A percentile compares a stretch with the other conserved stretches of the same genome.
These are phyloP conservation scores for Phaethornis superciliosus DNA, from an alignment of 2,113 vertebrate genomes.

Conservation along the genomic window DNA sequence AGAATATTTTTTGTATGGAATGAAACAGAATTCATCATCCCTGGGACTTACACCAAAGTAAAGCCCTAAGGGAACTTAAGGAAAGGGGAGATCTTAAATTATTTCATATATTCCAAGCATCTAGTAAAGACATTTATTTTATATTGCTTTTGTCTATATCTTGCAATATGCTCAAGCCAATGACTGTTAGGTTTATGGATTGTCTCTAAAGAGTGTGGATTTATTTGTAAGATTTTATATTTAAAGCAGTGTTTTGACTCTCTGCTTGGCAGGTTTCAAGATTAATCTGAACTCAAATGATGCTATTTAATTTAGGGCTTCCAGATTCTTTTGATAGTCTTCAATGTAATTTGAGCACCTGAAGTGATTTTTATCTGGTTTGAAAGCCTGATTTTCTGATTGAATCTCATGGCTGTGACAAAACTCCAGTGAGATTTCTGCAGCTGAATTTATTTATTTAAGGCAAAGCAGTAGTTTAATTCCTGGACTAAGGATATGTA, in stretches of 20 bases:
- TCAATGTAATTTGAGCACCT: background rate
- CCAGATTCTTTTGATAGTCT: background rate
- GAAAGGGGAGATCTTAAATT: background rate
- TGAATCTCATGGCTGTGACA: background rate
- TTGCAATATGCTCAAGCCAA: background rate
- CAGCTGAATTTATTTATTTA: background rate
- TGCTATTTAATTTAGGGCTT: background rate
- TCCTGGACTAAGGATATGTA: background rate
- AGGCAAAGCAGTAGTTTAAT: background rate
- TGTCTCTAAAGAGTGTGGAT: background rate
- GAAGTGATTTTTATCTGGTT: background rate
- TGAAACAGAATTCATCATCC: background rate
- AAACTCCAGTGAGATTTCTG: background rate
- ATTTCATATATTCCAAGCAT: background rate
- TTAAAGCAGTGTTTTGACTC: background rate
- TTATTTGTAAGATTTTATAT: background rate
- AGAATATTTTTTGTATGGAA: background rate
- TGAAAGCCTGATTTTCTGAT: background rate
- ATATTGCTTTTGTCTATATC: background rate
- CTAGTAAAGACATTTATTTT: background rate
- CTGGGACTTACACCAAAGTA: too few species aligned
- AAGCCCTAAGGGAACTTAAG: background rate
- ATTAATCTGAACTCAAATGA: too few species aligned
- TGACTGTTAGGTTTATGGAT: background rate
- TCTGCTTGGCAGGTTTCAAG: background rate